These are phyloP conservation scores for Calonectris borealis DNA, from an alignment of 2,113 vertebrate genomes.

Conservation along the genomic window DNA sequence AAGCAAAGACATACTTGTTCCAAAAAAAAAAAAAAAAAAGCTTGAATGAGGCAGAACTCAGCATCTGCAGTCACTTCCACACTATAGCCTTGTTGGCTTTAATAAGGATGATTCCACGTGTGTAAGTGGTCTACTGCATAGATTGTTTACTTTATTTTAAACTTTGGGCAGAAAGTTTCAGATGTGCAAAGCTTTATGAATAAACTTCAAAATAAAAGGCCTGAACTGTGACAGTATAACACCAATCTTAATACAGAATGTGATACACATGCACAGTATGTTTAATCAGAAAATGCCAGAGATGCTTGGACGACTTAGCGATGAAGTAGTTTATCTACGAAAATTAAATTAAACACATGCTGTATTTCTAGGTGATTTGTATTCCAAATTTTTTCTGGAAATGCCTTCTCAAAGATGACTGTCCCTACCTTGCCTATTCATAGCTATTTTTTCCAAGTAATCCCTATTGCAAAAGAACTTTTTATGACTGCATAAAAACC, in stretches of 20 bases:
- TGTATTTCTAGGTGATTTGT: background rate
- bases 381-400: background rate
- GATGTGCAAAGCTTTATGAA: background rate
- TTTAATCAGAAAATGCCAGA: constrained; percentile 47
- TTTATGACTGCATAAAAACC: background rate
- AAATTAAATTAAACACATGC: constrained; percentile 12
- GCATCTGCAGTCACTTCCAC: background rate
- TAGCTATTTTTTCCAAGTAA: background rate
- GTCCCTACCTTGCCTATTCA: background rate
- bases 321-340: background rate
- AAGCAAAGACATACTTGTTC: background rate
- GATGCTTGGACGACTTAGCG: background rate
- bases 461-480: background rate
- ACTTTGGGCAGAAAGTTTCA: background rate
- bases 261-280: background rate
- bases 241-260: background rate
- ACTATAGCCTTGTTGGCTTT: background rate
- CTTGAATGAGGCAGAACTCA: background rate
- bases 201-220: background rate
- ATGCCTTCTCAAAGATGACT: background rate
- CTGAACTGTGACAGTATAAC: background rate
- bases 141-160: background rate
- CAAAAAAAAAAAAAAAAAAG: background rate
- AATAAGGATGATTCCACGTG: background rate
- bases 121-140: background rate